Evolutionary conservation across 2,797 vertebrate genomes (phyloP), one percentile per base, ranked within the genome.

Genomic region (Chromis chromis): DNA sequence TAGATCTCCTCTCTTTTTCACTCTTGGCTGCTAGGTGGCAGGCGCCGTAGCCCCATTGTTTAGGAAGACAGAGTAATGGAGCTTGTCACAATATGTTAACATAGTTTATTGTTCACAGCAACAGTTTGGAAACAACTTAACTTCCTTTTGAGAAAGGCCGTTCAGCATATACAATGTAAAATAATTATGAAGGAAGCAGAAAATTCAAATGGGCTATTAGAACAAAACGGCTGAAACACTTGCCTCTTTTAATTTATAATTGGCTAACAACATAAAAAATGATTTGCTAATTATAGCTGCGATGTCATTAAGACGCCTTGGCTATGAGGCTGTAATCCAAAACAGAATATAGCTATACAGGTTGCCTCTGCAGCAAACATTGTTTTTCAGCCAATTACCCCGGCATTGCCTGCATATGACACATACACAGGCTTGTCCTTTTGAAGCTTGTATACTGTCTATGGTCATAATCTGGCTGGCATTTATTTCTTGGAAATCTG

Each of bases 41-140:
- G 84, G 74, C 75, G 80, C 76, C 59, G 50, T 68, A 78, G 85
- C 63, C 50, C 87, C 75, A 81, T 89, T 93, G 90, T 93, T 89
- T 85, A 75, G 83, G 85, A 81, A 87, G 83, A 93, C 85, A 76
- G 85, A 82, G 81, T 90, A 92, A 92, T 90, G 82, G 88, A 88
- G 79, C 87, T 85, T 92, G 90, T 92, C 91, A 92, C 87, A 91
- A 91, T 87, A 89, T 78, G 81, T 91, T 88, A 83, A 79, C 86
- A 75, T 77, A 87, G 75, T 89, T 90, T 84, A 88, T 86, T 86
- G 86, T 92, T 91, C 83, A 77, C 69, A 78, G 81, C 81, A 87
- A 91, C 85, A 85, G 81, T 87, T 88, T 87, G 83, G 81, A 90
- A 91, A 89, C 85, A 89, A 81, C 83, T 88, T 77, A 78, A 86